Conservation (phyloP, 1,140 invertebrate species). For the Drosophila ercepeae region DNA sequence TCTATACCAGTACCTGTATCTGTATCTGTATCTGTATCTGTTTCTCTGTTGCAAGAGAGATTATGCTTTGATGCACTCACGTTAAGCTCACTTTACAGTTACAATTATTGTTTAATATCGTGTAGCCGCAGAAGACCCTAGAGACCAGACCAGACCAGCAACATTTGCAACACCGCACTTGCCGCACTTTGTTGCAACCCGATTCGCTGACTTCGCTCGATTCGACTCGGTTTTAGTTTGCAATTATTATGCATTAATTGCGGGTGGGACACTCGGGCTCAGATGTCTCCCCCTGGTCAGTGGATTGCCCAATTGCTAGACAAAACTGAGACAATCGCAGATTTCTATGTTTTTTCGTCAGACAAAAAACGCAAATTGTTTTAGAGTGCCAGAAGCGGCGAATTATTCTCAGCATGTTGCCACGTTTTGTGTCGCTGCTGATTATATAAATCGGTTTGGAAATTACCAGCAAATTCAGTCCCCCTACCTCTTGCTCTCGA, state of each 20-base stretch:
- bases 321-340: not conserved
- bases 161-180: constrained; percentile 69
- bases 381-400: constrained; percentile 59
- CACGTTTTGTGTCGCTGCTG: constrained; percentile 77
- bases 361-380: constrained; percentile 72
- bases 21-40: constrained; percentile 15
- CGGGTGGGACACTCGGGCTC: constrained; percentile 62
- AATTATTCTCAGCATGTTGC: constrained; percentile 73
- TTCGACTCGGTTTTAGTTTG: constrained; percentile 55
- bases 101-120: constrained; percentile 83
- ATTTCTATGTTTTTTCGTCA: constrained; percentile 12
- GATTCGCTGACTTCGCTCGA: constrained; percentile 25
- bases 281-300: constrained; percentile 39
- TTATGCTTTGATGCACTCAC: constrained; percentile 82
- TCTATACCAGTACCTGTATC: constrained; percentile 34
- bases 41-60: constrained; percentile 77
- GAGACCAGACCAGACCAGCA: constrained; percentile 46
- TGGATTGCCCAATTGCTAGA: constrained; percentile 28
- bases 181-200: constrained; percentile 64
- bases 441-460: constrained; percentile 74
- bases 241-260: constrained; percentile 81
- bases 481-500: not conserved
- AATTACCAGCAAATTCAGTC: constrained; percentile 47
- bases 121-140: constrained; percentile 61
- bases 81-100: constrained; percentile 82